phyloP scores from a whole-genome alignment of 1,140 invertebrate genomes.

The Macrobrachium nipponense region DNA sequence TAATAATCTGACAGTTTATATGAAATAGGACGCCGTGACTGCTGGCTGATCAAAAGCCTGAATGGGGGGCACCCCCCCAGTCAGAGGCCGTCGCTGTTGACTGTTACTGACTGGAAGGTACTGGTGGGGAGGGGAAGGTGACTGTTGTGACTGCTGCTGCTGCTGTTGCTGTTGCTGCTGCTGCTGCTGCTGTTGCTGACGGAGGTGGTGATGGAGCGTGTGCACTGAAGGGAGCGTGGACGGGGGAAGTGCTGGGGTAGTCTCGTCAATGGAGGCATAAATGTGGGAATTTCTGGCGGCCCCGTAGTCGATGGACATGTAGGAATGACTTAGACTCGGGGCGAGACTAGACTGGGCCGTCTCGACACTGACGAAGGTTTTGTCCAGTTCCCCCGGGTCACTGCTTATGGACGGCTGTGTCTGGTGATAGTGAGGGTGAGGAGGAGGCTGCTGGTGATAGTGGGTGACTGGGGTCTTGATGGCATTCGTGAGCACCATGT shows the following conservation, averaged over 20 bases:
- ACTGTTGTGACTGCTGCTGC: conserved; percentile 38
- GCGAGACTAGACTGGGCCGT: conserved; percentile 63
- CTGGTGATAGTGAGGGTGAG: conserved; percentile 60
- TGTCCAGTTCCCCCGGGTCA: conserved; percentile 65
- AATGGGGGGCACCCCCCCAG: conserved; percentile 23
- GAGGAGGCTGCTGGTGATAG: conserved; percentile 61
- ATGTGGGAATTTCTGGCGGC: conserved; percentile 68
- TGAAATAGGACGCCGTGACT: conserved; percentile 56
- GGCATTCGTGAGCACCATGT: conserved; percentile 56
- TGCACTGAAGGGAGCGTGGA: conserved; percentile 76
- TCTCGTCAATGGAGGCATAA: conserved; percentile 72
- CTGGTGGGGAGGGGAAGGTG: conserved; percentile 16
- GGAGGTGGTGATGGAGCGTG: conserved; percentile 73
- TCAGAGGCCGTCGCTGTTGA: conserved; percentile 38
- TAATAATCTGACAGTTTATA: conserved; percentile 20
- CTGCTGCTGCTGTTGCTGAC: conserved; percentile 62
- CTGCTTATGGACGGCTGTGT: conserved; percentile 65
- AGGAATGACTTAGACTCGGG: conserved; percentile 62
- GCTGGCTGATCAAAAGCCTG: conserved; percentile 44
- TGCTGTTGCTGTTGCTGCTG: conserved; percentile 63
- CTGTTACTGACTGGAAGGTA: conserved; percentile 41
- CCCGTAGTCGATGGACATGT: conserved; percentile 66
- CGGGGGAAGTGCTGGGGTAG: conserved; percentile 75
- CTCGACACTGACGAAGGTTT: conserved; percentile 60
- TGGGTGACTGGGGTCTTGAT: conserved; percentile 53